phyloP scores from a whole-genome alignment of 2,888 invertebrate genomes.

The Ochlodes sylvanus region DNA sequence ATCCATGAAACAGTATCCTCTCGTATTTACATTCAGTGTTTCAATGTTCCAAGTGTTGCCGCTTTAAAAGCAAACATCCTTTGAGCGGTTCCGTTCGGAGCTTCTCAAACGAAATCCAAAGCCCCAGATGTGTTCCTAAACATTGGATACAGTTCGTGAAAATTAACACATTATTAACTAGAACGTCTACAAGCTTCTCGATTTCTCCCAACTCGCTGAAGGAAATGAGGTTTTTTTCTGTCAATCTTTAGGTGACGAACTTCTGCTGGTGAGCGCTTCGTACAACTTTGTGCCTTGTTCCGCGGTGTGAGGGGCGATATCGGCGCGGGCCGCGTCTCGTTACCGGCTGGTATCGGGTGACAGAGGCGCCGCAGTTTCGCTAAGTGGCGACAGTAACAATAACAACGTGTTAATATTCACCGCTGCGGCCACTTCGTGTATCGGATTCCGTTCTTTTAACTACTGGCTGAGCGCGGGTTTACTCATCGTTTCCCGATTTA shows the following conservation, averaged over 20 bases:
- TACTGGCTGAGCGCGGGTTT: constrained; percentile 17
- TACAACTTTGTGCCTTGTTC: constrained; percentile 22
- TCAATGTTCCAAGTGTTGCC: constrained; percentile 22
- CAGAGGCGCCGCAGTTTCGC: constrained; percentile 62
- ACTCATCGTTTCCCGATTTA: background rate
- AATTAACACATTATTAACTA: constrained; percentile 46
- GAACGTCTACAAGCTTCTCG: constrained; percentile 59
- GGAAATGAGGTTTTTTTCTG: constrained; percentile 59
- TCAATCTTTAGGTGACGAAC: constrained; percentile 64
- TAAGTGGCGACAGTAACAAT: constrained; percentile 78
- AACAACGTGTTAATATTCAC: constrained; percentile 69
- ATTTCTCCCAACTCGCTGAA: constrained; percentile 56
- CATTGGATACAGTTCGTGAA: constrained; percentile 39
- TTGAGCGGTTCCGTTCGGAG: constrained; percentile 20
- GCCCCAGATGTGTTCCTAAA: constrained; percentile 36
- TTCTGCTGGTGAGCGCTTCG: constrained; percentile 52
- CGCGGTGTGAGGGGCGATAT: constrained; percentile 26
- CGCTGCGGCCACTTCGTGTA: constrained; percentile 51
- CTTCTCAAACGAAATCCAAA: constrained; percentile 19
- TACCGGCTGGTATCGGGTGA: constrained; percentile 59
- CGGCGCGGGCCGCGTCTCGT: constrained; percentile 12
- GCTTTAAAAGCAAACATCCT: constrained; percentile 31
- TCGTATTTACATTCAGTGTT: constrained; percentile 5
- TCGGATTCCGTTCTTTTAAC: constrained; percentile 50
- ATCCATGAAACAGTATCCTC: constrained; percentile 6